These are phyloP conservation scores for Rattus rattus DNA, from an alignment of 2,113 vertebrate genomes.

Conservation along the genomic window DNA sequence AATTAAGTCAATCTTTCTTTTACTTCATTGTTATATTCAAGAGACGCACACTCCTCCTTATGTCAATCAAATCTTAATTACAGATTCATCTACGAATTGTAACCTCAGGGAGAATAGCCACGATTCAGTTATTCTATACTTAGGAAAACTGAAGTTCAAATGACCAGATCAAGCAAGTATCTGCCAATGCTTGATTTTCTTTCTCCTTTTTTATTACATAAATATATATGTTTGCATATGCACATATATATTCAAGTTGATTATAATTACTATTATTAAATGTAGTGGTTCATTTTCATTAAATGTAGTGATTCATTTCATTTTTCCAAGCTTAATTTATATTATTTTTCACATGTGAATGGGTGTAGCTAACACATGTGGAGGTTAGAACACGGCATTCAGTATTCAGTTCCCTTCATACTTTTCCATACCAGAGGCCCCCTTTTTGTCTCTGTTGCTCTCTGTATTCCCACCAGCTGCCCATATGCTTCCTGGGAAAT, in stretches of 20 bases:
- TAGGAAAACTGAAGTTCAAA: background rate
- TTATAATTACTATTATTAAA: background rate
- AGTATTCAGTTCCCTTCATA: background rate
- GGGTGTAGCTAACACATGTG: background rate
- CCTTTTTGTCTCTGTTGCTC: background rate
- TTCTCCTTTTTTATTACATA: background rate
- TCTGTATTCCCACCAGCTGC: background rate
- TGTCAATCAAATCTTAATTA: background rate
- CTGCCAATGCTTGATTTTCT: background rate
- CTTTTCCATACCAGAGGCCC: too few relatives aligned
- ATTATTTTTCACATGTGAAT: background rate
- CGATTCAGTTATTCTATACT: background rate
- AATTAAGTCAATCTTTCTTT: background rate
- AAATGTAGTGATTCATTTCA: background rate
- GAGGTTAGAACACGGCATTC: background rate
- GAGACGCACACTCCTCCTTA: background rate
- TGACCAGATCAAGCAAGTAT: background rate
- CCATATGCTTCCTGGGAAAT: background rate
- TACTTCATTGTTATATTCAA: background rate
- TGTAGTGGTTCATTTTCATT: background rate
- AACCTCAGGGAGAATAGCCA: background rate
- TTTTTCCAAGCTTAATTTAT: background rate
- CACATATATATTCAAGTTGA: background rate
- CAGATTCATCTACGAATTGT: background rate
- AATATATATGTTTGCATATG: too few relatives aligned